These are phyloP conservation scores for Diabrotica balteata DNA, from an alignment of 2,888 invertebrate species.

Conservation along the genomic window DNA sequence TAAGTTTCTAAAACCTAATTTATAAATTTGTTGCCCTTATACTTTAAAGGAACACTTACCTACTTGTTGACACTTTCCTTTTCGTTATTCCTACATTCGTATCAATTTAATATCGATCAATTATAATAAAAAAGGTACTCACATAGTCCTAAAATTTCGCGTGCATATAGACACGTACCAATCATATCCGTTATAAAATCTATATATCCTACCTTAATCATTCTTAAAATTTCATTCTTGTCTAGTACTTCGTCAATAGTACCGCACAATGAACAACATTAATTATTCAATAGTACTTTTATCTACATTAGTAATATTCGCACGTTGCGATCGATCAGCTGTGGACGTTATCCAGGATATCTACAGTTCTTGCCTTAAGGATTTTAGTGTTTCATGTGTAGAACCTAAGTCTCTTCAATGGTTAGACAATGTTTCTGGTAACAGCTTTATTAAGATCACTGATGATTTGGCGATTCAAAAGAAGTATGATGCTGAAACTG, in stretches of 20 bases:
- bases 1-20: no score
- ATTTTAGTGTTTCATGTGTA: slow-evolving; percentile 75
- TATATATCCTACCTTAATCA: slow-evolving; percentile 30
- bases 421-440: slow-evolving; percentile 71
- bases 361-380: slow-evolving; percentile 72
- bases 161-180: slow-evolving; percentile 23
- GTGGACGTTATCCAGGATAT: slow-evolving; percentile 70
- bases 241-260: slow-evolving; percentile 25
- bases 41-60: background rate
- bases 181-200: slow-evolving; percentile 32
- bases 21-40: no score
- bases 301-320: slow-evolving; percentile 24
- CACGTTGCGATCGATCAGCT: slow-evolving; percentile 61
- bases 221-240: slow-evolving; percentile 27
- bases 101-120: background rate
- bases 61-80: slow-evolving; percentile 9
- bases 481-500: slow-evolving; percentile 61
- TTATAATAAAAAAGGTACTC: background rate
- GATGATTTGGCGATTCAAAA: slow-evolving; percentile 78
- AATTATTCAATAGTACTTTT: slow-evolving; percentile 13
- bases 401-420: slow-evolving; percentile 80
- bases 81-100: slow-evolving; percentile 1
- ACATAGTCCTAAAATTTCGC: slow-evolving; percentile 52
- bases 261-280: slow-evolving; percentile 25
- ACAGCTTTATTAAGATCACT: slow-evolving; percentile 76